Evolutionary conservation across 2,888 invertebrate species (phyloP), one percentile per base, ranked within the genome.

Genomic region (Tinea semifulvella): DNA sequence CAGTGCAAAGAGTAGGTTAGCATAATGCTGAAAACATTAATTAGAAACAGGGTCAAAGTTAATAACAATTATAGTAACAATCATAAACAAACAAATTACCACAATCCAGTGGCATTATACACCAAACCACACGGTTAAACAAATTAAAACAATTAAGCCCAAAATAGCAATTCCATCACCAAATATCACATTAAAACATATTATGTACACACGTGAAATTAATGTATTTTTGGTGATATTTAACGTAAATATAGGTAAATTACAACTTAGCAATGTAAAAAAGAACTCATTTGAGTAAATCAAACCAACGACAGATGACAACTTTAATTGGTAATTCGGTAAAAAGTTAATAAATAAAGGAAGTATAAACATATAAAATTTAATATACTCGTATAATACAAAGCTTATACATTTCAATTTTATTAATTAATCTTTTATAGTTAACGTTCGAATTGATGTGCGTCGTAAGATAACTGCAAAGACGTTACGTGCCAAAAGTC

Each of bases 1-100:
- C 31, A 31, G 31, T 31, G 31, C 31, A 31, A 11, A 31, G 31
- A 31, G 31, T 14, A 13, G 31, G 31, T 31, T 31, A 31, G 14
- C 31, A 31, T 14, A 31, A 11, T 31, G 31, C 13, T 14, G 2
- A 3, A 13, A 31, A 11, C 13, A 31, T 31, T 31, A 31, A 31
- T 31, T 31, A 31, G 31, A 31, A 14, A 14, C 13, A 7, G 4
- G 7, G 11, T 6, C 14, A 14, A 31, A 13, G 31, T 31, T 31
- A 31, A 26, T 13, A 7, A 14, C 6, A 14, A 31, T 14, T 11
- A 31, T n/a, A n/a, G n/a, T n/a, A n/a, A n/a, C n/a, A n/a, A n/a
- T n/a, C n/a, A n/a, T n/a, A n/a, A n/a, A n/a, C n/a, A n/a, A n/a
- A n/a, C n/a, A n/a, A n/a, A n/a, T n/a, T n/a, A n/a, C n/a, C n/a